Evolutionary conservation across 2,797 vertebrate species (phyloP).

Genomic region (Muraenolepis orangiensis): DNA sequence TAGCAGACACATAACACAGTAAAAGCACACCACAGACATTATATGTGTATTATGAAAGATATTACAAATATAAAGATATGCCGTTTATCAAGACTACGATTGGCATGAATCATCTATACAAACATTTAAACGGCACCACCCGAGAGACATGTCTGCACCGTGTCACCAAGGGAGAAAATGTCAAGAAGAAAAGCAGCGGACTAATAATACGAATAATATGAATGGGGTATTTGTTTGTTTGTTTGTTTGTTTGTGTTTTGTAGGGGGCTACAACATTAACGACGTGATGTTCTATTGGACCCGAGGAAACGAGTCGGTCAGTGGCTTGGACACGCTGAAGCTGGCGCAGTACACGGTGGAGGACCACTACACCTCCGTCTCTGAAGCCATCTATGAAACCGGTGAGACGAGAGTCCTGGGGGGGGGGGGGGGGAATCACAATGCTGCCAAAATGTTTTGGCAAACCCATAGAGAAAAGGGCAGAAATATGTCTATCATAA

Average conservation of each 20-base stretch:
- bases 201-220: neutral
- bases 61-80: too few species aligned
- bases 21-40: neutral
- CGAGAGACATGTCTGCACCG: neutral
- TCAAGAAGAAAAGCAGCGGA: neutral
- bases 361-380: constrained; percentile 87
- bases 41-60: neutral
- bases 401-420: too few species aligned
- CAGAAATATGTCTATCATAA: neutral
- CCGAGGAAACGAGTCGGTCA: constrained; percentile 88
- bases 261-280: constrained; percentile 91
- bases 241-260: neutral
- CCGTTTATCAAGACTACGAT: neutral
- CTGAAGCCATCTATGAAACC: constrained; percentile 89
- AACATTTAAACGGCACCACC: neutral
- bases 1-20: neutral
- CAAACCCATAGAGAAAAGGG: neutral
- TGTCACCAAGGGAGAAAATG: neutral
- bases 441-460: neutral
- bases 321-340: constrained; percentile 82
- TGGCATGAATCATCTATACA: neutral
- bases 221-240: neutral
- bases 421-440: neutral
- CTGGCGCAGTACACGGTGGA: constrained; percentile 90
- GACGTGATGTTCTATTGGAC: constrained; percentile 93